Evolutionary conservation across 2,113 vertebrate genomes (phyloP).

Genomic region (Triplophysa rosa): DNA sequence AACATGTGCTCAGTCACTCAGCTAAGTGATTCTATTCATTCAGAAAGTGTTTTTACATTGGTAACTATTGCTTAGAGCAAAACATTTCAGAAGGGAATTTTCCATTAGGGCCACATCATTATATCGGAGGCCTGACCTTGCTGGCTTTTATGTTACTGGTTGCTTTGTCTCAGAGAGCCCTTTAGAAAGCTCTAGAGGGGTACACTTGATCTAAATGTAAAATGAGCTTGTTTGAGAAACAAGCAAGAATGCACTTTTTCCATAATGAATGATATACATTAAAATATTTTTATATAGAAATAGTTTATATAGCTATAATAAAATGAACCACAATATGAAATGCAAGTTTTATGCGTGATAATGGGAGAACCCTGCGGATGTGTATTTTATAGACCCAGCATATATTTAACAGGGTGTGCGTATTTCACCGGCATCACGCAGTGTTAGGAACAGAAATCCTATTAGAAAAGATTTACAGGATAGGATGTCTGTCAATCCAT

Average conservation of each 20-base stretch:
- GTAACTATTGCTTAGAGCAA: neutral
- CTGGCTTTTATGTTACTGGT: slow-evolving; percentile 8
- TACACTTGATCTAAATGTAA: neutral
- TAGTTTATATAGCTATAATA: too few species aligned
- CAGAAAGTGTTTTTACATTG: neutral
- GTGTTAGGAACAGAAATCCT: slow-evolving; percentile 53
- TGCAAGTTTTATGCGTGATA: too few species aligned
- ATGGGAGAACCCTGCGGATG: neutral
- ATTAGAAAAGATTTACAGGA: slow-evolving; percentile 63
- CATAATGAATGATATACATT: neutral
- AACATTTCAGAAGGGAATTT: neutral
- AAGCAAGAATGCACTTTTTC: neutral
- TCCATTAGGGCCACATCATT: slow-evolving; percentile 33
- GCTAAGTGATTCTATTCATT: neutral
- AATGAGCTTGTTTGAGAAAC: neutral
- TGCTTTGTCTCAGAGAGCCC: neutral
- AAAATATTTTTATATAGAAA: too few species aligned
- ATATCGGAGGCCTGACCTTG: slow-evolving; percentile 45
- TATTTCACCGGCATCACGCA: slow-evolving; percentile 22
- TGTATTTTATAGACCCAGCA: neutral
- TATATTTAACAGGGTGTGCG: neutral
- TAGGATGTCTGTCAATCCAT: slow-evolving; percentile 60
- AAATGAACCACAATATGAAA: too few species aligned
- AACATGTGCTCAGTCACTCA: neutral
- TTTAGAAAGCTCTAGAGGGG: neutral